Evolutionary conservation across 2,797 vertebrate species (phyloP), one percentile per base, ranked within the genome.

Genomic region (Sciurus vulgaris): DNA sequence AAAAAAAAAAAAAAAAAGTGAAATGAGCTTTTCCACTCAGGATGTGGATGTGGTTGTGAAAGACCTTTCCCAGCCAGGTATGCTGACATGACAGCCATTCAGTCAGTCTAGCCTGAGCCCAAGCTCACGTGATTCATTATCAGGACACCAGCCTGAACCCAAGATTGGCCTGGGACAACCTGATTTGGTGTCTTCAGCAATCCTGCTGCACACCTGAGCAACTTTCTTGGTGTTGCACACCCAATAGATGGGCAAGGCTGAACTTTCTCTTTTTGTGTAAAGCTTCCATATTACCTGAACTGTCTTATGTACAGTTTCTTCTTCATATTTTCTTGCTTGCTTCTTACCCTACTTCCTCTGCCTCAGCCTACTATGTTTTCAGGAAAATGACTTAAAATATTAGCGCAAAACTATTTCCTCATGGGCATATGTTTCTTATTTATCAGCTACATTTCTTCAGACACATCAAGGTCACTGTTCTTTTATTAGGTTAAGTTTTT

Each of bases 381-480:
- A 92, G 72, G 82, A 93, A 96, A 95, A 56, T 7, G 1, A 82
- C 84, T 96, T 93, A 85, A 81, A 91, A 92, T 84, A 49, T 74
- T 87, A 93, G 59, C 74, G 35, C 56, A 51, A 56, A 93, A 86
- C 70, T 86, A 35, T 93, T 89, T 94, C 35, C 51, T 84, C 33
- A 49, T 26, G 88, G 86, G 67, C 95, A 93, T 90, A 49, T 94
- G 92, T 94, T 97, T 97, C 92, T 93, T 93, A 97, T 95, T 97
- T 97, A 85, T 86, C 47, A 51, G 73, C 73, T 72, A 38, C 72
- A 85, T 96, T 96, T 97, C 79, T 95, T 94, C 81, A 94, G 92
- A 95, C 95, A 96, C 94, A 93, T 96, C 89, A 93, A 97, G 94
- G 94, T 97, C 93, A 97, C 59, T 96, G 94, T 95, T 96, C 79